Conservation (phyloP, 2,888 invertebrate genomes). For the Acleris literana region DNA sequence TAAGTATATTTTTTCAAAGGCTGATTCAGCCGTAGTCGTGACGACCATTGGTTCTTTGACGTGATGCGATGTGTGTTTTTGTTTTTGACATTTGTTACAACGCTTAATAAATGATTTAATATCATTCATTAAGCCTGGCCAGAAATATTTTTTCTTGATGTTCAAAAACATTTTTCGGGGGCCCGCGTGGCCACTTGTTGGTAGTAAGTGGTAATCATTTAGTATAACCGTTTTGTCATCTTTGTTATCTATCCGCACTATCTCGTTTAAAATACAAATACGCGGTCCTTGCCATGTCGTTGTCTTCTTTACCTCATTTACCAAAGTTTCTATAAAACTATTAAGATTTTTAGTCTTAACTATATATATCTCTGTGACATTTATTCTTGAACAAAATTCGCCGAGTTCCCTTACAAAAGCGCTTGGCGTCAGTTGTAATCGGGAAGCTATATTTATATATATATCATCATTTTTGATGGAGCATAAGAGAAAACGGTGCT, state of each 20-base stretch:
- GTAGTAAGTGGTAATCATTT: constrained; percentile 7
- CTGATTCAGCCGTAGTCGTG: constrained; percentile 1
- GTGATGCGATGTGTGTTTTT: neutral
- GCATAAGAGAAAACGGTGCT: neutral
- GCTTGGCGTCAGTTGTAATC: constrained; percentile 1
- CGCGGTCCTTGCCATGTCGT: too few species aligned
- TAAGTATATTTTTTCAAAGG: constrained; percentile 4
- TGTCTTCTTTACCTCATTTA: constrained; percentile 2
- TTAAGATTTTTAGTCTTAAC: constrained; percentile 1
- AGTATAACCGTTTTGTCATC: neutral
- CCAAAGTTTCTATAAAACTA: constrained; percentile 1
- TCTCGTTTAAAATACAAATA: neutral
- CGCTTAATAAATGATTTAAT: constrained; percentile 4
- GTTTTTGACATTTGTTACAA: constrained; percentile 17
- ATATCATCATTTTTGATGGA: constrained; percentile 5
- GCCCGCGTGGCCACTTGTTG: constrained; percentile 25
- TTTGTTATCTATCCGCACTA: neutral
- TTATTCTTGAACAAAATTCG: neutral
- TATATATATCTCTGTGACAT: constrained; percentile 1
- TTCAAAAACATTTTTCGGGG: constrained; percentile 10
- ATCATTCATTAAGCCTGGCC: constrained; percentile 21
- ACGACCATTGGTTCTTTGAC: constrained; percentile 9
- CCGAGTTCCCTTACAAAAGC: neutral
- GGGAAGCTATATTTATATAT: constrained; percentile 2
- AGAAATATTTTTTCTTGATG: constrained; percentile 10